A percentile compares a stretch with the other conserved stretches of the same genome.
These are phyloP conservation scores for Scylla paramamosain DNA, from an alignment of 1,140 invertebrate genomes.

Conservation along the genomic window DNA sequence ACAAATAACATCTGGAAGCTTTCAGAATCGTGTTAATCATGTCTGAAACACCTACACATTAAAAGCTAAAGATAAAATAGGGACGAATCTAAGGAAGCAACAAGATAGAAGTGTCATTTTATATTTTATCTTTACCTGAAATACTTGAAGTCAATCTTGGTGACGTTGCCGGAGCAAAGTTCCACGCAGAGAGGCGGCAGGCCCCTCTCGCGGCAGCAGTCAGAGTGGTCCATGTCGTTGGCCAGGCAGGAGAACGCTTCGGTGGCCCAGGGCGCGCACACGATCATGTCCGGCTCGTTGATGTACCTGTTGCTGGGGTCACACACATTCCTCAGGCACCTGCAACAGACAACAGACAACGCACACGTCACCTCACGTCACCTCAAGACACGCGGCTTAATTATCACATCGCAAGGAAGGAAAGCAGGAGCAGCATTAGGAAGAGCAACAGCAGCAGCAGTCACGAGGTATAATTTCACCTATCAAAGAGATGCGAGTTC, in stretches of 20 bases:
- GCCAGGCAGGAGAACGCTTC: slow-evolving; percentile 89
- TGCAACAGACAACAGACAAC: slow-evolving; percentile 76
- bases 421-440: background rate
- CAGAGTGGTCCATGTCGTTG: slow-evolving; percentile 89
- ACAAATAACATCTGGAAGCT: too few relatives aligned
- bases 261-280: slow-evolving; percentile 90
- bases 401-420: background rate
- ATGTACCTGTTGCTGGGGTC: slow-evolving; percentile 86
- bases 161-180: slow-evolving; percentile 89
- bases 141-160: slow-evolving; percentile 88
- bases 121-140: slow-evolving; percentile 84
- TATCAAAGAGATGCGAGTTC: slow-evolving; percentile 43
- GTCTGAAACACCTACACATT: too few relatives aligned
- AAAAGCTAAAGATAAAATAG: too few relatives aligned
- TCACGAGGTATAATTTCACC: background rate
- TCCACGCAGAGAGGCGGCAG: slow-evolving; percentile 87
- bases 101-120: too few relatives aligned
- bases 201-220: slow-evolving; percentile 88
- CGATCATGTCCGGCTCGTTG: slow-evolving; percentile 88
- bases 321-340: slow-evolving; percentile 89
- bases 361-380: slow-evolving; percentile 34
- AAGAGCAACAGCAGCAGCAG: background rate
- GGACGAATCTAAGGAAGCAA: too few relatives aligned
- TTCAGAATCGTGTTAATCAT: too few relatives aligned
- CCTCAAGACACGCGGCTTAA: background rate